Conservation (phyloP, 2,888 invertebrate species). For the Polydrusus tereticollis region DNA sequence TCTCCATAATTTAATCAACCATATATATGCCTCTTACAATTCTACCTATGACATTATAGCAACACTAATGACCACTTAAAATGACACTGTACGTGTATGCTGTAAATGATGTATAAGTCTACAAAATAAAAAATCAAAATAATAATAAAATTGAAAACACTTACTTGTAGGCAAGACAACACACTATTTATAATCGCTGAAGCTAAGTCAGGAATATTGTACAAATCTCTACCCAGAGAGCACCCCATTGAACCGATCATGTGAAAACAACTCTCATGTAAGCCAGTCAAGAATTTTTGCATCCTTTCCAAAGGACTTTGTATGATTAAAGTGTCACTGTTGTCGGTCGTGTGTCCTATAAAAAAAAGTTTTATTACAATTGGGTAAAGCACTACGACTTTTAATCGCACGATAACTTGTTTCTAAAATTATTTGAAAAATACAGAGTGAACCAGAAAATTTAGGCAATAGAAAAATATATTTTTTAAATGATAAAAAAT, state of each 20-base stretch:
- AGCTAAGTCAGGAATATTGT: constrained; percentile 81
- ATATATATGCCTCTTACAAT: too few species aligned
- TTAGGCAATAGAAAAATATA: too few species aligned
- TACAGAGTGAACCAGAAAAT: too few species aligned
- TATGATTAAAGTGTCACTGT: constrained; percentile 57
- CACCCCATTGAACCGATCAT: constrained; percentile 83
- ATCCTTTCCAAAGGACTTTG: constrained; percentile 79
- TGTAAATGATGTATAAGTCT: not conserved
- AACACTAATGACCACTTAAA: too few species aligned
- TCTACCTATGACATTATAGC: too few species aligned
- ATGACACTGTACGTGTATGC: not conserved
- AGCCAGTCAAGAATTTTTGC: constrained; percentile 84
- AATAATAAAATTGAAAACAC: constrained; percentile 35
- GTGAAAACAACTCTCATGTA: constrained; percentile 87
- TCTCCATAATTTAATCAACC: too few species aligned
- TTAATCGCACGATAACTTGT: too few species aligned
- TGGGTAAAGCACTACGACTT: too few species aligned
- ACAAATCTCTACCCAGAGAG: constrained; percentile 89
- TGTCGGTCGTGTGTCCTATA: constrained; percentile 35
- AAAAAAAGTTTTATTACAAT: constrained; percentile 34
- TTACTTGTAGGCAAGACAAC: constrained; percentile 76
- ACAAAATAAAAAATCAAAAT: not conserved
- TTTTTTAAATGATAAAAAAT: too few species aligned
- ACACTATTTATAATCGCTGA: constrained; percentile 80
- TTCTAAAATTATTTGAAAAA: too few species aligned